Evolutionary conservation across 2,888 invertebrate species (phyloP).

Genomic region (Hirtodrosophila alboralis): DNA sequence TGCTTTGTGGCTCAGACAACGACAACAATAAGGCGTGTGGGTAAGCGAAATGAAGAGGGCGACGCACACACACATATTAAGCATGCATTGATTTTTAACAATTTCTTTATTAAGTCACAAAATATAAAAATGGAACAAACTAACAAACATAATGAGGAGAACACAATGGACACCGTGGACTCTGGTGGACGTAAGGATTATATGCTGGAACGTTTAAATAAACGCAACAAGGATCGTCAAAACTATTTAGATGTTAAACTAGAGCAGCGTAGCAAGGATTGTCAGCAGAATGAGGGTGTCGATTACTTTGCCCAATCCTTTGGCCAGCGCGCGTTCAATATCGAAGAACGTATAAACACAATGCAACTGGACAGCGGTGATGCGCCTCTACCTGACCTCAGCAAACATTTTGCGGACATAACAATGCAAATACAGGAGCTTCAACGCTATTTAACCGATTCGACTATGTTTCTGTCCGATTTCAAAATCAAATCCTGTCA

Average conservation of each 20-base stretch:
- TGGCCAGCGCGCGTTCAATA: conserved; percentile 87
- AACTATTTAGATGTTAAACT: conserved; percentile 81
- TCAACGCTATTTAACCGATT: conserved; percentile 91
- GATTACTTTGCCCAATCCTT: conserved; percentile 90
- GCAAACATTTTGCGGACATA: conserved; percentile 88
- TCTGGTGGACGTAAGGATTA: conserved; percentile 72
- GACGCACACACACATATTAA: conserved; percentile 1
- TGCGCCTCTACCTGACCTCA: conserved; percentile 81
- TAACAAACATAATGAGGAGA: conserved; percentile 37
- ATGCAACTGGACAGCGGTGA: conserved; percentile 50
- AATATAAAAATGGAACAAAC: conserved; percentile 46
- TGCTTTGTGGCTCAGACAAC: conserved; percentile 12
- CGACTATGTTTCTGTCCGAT: conserved; percentile 91
- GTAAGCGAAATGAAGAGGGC: too few relatives aligned
- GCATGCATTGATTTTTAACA: conserved; percentile 70
- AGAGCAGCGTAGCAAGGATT: conserved; percentile 81
- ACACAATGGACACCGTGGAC: conserved; percentile 40
- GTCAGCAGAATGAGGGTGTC: conserved; percentile 82
- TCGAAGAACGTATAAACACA: conserved; percentile 87
- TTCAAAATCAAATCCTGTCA: conserved; percentile 92
- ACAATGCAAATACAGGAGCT: conserved; percentile 89
- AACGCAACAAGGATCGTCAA: conserved; percentile 83
- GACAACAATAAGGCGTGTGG: background rate
- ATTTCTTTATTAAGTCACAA: conserved; percentile 11
- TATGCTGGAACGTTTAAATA: conserved; percentile 81